These are phyloP conservation scores for Ricordea florida DNA, from an alignment of 92 coral and sea anemone species.

Conservation along the genomic window DNA sequence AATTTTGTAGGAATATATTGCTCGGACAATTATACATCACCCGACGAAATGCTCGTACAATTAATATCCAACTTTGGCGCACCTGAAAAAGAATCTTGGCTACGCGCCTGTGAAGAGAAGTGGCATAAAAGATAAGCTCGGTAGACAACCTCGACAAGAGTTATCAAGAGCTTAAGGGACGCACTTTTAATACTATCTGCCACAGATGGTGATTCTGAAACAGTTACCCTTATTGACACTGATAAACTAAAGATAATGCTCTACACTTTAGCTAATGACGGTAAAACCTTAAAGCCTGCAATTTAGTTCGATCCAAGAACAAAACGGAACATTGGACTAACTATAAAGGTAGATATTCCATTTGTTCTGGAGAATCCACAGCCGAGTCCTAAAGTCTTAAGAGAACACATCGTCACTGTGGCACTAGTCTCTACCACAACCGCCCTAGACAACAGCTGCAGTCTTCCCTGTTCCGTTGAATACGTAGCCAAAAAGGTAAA, in stretches of 20 bases:
- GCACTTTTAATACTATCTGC: conserved; percentile 24
- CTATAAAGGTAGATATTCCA: conserved; percentile 11
- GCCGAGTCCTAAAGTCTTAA: conserved; percentile 29
- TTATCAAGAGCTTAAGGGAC: conserved; percentile 7
- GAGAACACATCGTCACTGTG: conserved; percentile 18
- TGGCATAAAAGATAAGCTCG: conserved; percentile 18
- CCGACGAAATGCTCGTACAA: no score
- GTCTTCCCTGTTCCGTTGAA: conserved; percentile 46
- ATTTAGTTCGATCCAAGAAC: conserved; percentile 42
- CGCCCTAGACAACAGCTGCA: conserved; percentile 33
- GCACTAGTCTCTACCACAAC: conserved; percentile 25
- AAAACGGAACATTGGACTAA: conserved; percentile 25
- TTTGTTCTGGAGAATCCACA: conserved; percentile 33
- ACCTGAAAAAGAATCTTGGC: no score
- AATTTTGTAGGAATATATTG: no score
- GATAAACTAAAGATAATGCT: conserved; percentile 15
- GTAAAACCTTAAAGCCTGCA: conserved; percentile 35
- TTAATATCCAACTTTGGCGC: no score
- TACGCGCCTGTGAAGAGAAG: no score
- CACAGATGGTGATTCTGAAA: conserved; percentile 15
- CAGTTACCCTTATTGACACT: conserved; percentile 10
- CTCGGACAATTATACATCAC: no score
- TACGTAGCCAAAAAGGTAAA: conserved; percentile 39
- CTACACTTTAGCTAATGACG: conserved; percentile 41
- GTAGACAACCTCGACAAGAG: conserved; percentile 34